phyloP scores from a whole-genome alignment of 1,140 invertebrate species.

The Oncopodura yosiiana region DNA sequence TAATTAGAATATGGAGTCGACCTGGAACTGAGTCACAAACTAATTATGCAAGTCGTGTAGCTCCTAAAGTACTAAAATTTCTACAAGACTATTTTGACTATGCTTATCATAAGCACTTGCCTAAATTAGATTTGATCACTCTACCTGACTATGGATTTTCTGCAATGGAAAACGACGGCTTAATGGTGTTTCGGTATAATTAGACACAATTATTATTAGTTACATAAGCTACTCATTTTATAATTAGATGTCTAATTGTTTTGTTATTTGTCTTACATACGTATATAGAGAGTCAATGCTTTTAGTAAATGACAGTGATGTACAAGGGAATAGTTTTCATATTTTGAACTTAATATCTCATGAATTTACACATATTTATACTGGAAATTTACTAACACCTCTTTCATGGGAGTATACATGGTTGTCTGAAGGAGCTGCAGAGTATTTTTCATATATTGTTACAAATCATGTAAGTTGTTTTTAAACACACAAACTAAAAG shows the following conservation, averaged over 20 bases:
- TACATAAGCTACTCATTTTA: too few species aligned
- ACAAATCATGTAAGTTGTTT: too few species aligned
- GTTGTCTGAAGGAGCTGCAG: constrained; percentile 50
- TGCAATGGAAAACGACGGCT: constrained; percentile 42
- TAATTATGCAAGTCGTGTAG: constrained; percentile 33
- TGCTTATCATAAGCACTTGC: constrained; percentile 63
- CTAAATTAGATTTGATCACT: constrained; percentile 22
- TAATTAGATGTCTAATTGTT: too few species aligned
- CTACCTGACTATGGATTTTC: constrained; percentile 13
- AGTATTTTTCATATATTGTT: constrained; percentile 43
- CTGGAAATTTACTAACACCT: constrained; percentile 44
- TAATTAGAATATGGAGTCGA: too few species aligned
- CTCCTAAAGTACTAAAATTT: constrained; percentile 62
- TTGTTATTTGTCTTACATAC: too few species aligned
- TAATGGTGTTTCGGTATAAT: constrained; percentile 61
- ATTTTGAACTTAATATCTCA: too few species aligned
- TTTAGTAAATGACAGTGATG: too few species aligned
- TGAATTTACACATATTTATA: constrained; percentile 37
- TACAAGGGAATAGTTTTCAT: too few species aligned
- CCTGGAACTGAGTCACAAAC: constrained; percentile 16
- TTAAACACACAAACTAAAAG: too few species aligned
- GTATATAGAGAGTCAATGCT: too few species aligned
- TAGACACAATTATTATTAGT: too few species aligned
- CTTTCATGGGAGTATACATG: constrained; percentile 44
- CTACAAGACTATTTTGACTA: constrained; percentile 77